Evolutionary conservation across 2,113 vertebrate genomes (phyloP).

Genomic region (Tamias sibiricus): DNA sequence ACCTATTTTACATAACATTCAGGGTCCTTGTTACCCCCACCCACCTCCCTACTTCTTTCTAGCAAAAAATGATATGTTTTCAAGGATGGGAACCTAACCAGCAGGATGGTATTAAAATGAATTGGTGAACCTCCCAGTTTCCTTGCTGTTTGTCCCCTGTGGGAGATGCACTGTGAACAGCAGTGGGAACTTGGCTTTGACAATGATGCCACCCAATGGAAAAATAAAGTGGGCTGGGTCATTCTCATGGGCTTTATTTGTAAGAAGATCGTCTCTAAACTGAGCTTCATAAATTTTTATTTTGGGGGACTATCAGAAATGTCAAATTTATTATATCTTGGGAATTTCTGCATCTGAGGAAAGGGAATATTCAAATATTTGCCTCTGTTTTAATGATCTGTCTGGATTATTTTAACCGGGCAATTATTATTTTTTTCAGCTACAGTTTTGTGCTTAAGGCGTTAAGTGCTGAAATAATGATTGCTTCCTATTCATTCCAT

Average conservation of each 20-base stretch:
- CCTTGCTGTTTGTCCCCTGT: neutral
- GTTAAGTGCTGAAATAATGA: slow-evolving; percentile 1
- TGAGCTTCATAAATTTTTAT: neutral
- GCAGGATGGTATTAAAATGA: neutral
- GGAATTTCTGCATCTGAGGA: slow-evolving; percentile 20
- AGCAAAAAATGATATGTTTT: slow-evolving; percentile 53
- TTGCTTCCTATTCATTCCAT: neutral
- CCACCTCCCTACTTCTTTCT: neutral
- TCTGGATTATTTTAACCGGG: neutral
- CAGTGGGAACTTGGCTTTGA: neutral
- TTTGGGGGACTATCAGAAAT: slow-evolving; percentile 27
- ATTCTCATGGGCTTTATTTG: slow-evolving; percentile 7
- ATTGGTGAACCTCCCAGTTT: neutral
- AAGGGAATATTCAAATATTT: neutral
- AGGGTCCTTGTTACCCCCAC: neutral
- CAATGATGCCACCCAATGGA: neutral
- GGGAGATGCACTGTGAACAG: neutral
- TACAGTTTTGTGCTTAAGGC: slow-evolving; percentile 35
- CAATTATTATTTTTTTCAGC: neutral
- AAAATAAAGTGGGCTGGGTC: neutral
- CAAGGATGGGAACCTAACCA: neutral
- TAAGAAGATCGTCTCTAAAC: neutral
- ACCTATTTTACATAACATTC: slow-evolving; percentile 66
- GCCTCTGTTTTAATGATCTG: neutral
- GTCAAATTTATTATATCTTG: slow-evolving; percentile 1